Evolutionary conservation across 2,797 vertebrate genomes (phyloP).

Genomic region (Syndactyla subalaris): DNA sequence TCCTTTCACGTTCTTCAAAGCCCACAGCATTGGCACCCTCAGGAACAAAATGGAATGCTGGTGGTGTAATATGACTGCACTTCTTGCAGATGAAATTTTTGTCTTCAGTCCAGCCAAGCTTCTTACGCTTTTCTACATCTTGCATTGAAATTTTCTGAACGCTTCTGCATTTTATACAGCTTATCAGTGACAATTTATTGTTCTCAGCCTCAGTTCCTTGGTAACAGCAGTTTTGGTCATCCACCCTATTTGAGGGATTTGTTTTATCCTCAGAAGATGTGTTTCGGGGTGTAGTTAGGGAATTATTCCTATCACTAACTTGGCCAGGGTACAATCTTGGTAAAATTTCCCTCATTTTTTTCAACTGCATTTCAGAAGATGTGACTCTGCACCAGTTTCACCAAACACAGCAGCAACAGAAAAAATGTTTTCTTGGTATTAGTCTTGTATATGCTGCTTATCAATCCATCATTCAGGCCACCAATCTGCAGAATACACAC

Average conservation of each 20-base stretch:
- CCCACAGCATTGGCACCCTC: slow-evolving; percentile 32
- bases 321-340: slow-evolving; percentile 62
- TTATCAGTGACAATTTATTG: slow-evolving; percentile 30
- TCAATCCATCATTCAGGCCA: neutral
- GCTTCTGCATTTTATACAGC: slow-evolving; percentile 72
- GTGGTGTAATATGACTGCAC: slow-evolving; percentile 41
- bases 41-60: slow-evolving; percentile 64
- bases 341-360: slow-evolving; percentile 77
- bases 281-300: slow-evolving; percentile 72
- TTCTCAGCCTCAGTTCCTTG: slow-evolving; percentile 72
- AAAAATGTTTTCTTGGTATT: neutral
- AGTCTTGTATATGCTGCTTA: neutral
- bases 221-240: slow-evolving; percentile 37
- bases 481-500: neutral
- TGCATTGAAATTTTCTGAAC: slow-evolving; percentile 59
- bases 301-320: slow-evolving; percentile 40
- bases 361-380: slow-evolving; percentile 72
- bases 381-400: neutral
- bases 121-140: slow-evolving; percentile 54
- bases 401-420: neutral
- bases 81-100: slow-evolving; percentile 67
- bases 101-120: slow-evolving; percentile 47
- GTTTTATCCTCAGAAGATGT: slow-evolving; percentile 46
- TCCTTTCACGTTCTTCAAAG: slow-evolving; percentile 29
- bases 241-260: slow-evolving; percentile 46